Evolutionary conservation across 2,113 vertebrate genomes (phyloP).

Genomic region (Ardeotis arabs): DNA sequence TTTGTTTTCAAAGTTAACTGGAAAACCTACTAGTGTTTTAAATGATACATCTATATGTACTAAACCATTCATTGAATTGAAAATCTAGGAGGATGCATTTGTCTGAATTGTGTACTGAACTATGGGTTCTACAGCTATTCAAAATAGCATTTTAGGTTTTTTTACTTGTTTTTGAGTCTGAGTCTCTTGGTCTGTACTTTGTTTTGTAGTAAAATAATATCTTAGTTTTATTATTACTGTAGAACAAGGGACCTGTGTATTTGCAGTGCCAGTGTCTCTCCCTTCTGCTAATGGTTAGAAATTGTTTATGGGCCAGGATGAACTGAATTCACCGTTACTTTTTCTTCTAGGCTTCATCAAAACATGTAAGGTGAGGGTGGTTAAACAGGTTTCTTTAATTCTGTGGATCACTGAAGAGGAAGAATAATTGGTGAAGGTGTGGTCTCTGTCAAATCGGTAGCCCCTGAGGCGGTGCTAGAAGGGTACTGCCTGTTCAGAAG

Average conservation of each 20-base stretch:
- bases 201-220: not conserved
- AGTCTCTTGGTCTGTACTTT: not conserved
- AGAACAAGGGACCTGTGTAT: rapidly evolving
- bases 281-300: not conserved
- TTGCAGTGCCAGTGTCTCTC: not conserved
- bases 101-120: not conserved
- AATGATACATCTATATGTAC: not conserved
- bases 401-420: not conserved
- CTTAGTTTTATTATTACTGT: not conserved
- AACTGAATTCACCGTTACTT: not conserved
- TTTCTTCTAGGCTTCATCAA: not conserved
- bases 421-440: not conserved
- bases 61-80: not conserved
- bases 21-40: not conserved
- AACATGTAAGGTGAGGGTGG: not conserved
- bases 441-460: not conserved
- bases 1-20: not conserved
- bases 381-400: not conserved
- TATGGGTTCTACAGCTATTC: not conserved
- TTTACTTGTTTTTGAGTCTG: not conserved
- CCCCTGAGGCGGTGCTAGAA: not conserved
- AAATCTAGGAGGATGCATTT: not conserved
- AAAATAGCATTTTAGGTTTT: not conserved
- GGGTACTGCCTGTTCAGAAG: not conserved
- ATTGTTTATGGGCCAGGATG: not conserved